Base-by-base conservation (phyloP, 64 coral and sea anemone genomes). In the Dendrophyllia cribrosa region DNA sequence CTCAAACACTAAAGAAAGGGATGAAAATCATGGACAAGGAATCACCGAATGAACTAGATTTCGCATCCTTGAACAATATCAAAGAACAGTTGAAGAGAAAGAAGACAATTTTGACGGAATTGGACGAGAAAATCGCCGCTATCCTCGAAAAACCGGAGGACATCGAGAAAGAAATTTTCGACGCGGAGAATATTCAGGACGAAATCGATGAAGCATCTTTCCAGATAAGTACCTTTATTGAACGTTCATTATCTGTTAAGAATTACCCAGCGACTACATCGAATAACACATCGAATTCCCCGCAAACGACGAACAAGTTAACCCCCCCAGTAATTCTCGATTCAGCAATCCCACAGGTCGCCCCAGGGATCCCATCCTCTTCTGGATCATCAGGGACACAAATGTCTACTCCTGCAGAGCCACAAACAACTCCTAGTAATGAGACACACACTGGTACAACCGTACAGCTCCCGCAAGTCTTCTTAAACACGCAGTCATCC, bases 171-270 rank as follows among this genome's bases (percentile, higher is more conserved):
- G 92, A 94, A 66, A 74, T 74, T 43, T 74, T 94, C 43, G 77
- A 94, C 20, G 60, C 66, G 15, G 86, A 88, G 48, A 87, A 76
- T 15, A 89, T 89, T 23, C 74, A 89, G 17, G 62, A 72, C 24
- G 76, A 76, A 19, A 89, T 89, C 58, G 22, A 83, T 16, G 92
- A 76, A 65, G 84, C 66, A 80, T 74, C 51, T 52, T 71, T 66
- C 6, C 77, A 85, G 86, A 88, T 94, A 89, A 89, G 76, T 94
- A 77, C 17, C 22, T 80, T 87, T 61, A 61, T 93, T 87, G 5
- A 69, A 7, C 52, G 6, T 5, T 10, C 26, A n/a, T 50, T 75
- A 73, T 74, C 73, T 62, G 43, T 58, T 58, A 78, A 66, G 72
- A 87, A 93, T 76, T 53, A 55, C 66, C 74, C 46, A 43, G 67